phyloP scores from a whole-genome alignment of 1,140 invertebrate genomes.

The Pogonognathellus flavescens region DNA sequence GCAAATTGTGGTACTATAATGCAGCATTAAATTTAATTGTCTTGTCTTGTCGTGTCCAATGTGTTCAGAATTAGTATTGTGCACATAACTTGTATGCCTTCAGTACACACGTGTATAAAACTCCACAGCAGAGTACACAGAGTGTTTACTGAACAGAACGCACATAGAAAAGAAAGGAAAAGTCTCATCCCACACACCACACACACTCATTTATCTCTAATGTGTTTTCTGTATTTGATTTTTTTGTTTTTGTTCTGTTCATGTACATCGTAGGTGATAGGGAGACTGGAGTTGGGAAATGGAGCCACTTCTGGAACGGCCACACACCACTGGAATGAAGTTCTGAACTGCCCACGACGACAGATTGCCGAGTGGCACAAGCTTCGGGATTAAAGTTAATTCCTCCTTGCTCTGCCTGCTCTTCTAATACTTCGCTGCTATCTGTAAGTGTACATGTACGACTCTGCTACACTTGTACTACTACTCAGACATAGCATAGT shows the following conservation, averaged over 20 bases:
- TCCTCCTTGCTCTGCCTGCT: constrained; percentile 41
- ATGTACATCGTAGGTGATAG: constrained; percentile 82
- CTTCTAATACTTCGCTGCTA: constrained; percentile 8
- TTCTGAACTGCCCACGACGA: constrained; percentile 93
- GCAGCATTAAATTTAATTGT: constrained; percentile 63
- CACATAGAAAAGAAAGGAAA: not conserved
- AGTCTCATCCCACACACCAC: not conserved
- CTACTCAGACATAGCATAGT: not conserved
- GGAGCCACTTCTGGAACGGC: constrained; percentile 82
- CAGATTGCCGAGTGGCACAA: constrained; percentile 99
- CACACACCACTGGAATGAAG: constrained; percentile 95
- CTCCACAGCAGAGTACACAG: constrained; percentile 6
- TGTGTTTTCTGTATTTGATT: constrained; percentile 27
- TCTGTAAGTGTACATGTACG: constrained; percentile 5
- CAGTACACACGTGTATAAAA: too few species aligned
- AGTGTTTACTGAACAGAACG: not conserved
- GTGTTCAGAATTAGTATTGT: constrained; percentile 7
- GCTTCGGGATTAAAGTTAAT: constrained; percentile 82
- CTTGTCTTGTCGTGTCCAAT: constrained; percentile 28
- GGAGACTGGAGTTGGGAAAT: constrained; percentile 87
- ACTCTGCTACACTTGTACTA: not conserved
- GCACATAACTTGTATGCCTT: not conserved
- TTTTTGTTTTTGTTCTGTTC: constrained; percentile 14
- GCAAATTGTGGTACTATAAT: constrained; percentile 54
- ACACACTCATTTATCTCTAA: constrained; percentile 13